Base-by-base conservation (phyloP, 2,888 invertebrate genomes). In the Cephus pulcher region DNA sequence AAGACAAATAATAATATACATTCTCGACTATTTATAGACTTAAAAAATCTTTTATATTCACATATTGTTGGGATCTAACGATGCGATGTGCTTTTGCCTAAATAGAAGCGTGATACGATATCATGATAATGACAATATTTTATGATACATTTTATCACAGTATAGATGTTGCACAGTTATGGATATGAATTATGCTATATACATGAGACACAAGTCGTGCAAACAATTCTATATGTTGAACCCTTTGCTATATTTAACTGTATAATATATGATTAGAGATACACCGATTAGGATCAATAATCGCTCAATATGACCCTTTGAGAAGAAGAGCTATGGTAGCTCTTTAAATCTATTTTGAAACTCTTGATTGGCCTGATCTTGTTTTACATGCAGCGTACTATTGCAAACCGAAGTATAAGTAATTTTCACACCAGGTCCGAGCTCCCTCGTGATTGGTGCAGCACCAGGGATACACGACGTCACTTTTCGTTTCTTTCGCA, bases 371-470 rank as follows among this genome's bases (percentile, higher is more conserved):
- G 56, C 23, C 56, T 23, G 23, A 23, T 23, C 23, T 23, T 15
- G 9, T 56, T 56, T 23, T 56, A 9, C 15, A 23, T 23, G 23
- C 9, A 23, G 71, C 12, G 11, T 12, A 71, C 34, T 34, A 32
- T 12, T 71, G 4, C 71, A 71, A 71, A 34, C 71, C 71, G 71
- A 81, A 83, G 73, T 80, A 32, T 76, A 83, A 80, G 68, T 82
- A 83, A 34, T 79, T 80, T 23, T 76, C 75, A 75, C 83, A 83
- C 83, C 83, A 83, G 32, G 82, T 82, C 15, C 80, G 77, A 1
- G 80, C 80, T 33, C 82, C 83, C 77, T 83, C 83, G 79, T 83
- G 80, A 80, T 83, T 78, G 12, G 81, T 79, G 35, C 83, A 83
- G 69, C 83, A 83, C 83, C 83, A 83, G 40, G 83, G 83, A 81